Conservation (phyloP, 2,888 invertebrate genomes). For the Drosophila picticornis region DNA sequence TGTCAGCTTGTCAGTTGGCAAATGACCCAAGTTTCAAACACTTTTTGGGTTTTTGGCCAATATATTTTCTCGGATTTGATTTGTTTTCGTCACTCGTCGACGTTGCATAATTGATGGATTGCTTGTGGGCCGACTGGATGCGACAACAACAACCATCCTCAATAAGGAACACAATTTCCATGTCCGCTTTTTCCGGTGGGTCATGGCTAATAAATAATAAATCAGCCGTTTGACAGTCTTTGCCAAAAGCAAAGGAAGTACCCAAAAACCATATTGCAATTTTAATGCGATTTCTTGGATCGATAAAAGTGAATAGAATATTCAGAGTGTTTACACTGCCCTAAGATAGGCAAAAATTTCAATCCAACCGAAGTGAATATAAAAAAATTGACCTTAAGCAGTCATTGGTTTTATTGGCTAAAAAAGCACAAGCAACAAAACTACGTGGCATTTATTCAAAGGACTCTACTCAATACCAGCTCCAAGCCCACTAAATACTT, state of each 20-base stretch:
- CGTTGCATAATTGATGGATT: constrained; percentile 77
- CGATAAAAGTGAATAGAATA: constrained; percentile 31
- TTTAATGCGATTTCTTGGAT: constrained; percentile 52
- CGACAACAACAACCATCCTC: constrained; percentile 16
- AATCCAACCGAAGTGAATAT: background rate
- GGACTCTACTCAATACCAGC: background rate
- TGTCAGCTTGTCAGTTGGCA: constrained; percentile 74
- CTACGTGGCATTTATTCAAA: constrained; percentile 12
- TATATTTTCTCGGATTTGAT: constrained; percentile 46
- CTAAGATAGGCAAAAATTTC: no score
- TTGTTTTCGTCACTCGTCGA: constrained; percentile 62
- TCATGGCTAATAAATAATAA: constrained; percentile 65
- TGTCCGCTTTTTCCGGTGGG: constrained; percentile 20
- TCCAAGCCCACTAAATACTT: background rate
- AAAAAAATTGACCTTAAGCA: background rate
- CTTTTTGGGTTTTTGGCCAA: constrained; percentile 18
- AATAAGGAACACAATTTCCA: constrained; percentile 13
- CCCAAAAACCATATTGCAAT: constrained; percentile 50
- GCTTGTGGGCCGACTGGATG: constrained; percentile 29
- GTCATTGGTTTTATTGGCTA: background rate
- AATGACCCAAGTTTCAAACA: constrained; percentile 44
- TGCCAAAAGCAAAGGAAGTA: constrained; percentile 35
- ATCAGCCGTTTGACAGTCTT: constrained; percentile 61
- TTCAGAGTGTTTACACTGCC: background rate
- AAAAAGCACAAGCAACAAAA: background rate